Conservation (phyloP, 2,888 invertebrate genomes). For the Fragum whitleyi region DNA sequence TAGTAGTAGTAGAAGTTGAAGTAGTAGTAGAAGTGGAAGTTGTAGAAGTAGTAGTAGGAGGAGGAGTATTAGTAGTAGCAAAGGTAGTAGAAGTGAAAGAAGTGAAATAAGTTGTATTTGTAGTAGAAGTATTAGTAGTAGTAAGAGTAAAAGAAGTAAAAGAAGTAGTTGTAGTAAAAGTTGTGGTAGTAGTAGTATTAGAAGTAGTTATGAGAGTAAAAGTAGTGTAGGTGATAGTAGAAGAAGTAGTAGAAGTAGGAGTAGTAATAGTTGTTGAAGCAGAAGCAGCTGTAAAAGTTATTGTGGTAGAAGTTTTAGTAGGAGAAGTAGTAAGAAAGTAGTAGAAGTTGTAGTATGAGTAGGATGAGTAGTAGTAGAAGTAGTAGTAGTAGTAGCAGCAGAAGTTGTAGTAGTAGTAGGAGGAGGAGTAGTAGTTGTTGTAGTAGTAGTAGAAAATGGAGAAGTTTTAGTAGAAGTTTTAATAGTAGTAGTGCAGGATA, state of each 20-base stretch:
- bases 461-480: conserved; percentile 47
- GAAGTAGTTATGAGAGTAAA: too few relatives aligned
- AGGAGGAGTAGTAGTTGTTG: background rate
- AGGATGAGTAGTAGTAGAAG: too few relatives aligned
- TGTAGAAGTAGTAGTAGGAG: conserved; percentile 34
- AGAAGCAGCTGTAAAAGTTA: background rate
- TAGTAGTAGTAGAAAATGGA: conserved; percentile 22
- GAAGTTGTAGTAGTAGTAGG: conserved; percentile 3
- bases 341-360: background rate
- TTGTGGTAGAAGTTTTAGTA: background rate
- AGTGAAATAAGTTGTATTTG: conserved; percentile 37
- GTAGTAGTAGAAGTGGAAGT: conserved; percentile 33
- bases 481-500: conserved; percentile 51
- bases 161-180: too few relatives aligned
- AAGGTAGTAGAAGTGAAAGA: conserved; percentile 35
- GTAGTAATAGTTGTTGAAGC: background rate
- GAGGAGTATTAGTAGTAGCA: conserved; percentile 6
- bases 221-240: background rate
- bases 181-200: too few relatives aligned
- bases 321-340: background rate
- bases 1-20: conserved; percentile 40
- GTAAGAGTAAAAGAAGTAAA: conserved; percentile 51
- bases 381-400: too few relatives aligned
- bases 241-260: too few relatives aligned
- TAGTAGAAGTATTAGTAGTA: conserved; percentile 48